Conservation (phyloP, 1,140 invertebrate species). For the Cheumatopsyche charites region DNA sequence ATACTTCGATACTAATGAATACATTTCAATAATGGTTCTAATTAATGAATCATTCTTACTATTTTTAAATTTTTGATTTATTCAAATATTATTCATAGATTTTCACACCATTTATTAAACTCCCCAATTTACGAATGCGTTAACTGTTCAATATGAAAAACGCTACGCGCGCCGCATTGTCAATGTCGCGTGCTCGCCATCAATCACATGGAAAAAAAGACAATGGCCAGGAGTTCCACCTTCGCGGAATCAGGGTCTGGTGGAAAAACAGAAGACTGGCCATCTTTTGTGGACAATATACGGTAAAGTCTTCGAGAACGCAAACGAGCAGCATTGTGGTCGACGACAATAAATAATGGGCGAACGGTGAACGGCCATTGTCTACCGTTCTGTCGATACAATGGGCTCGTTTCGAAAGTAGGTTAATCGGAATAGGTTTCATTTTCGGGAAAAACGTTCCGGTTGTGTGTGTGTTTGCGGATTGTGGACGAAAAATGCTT, state of each 20-base stretch:
- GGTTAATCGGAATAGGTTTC: slow-evolving; percentile 34
- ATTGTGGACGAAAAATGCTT: background rate
- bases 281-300: no score
- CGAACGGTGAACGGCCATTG: slow-evolving; percentile 22
- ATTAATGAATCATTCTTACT: no score
- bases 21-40: no score
- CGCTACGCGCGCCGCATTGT: slow-evolving; percentile 2
- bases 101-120: background rate
- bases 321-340: slow-evolving; percentile 28
- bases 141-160: background rate
- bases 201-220: slow-evolving; percentile 27
- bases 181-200: slow-evolving; percentile 33
- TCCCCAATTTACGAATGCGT: background rate
- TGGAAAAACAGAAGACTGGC: slow-evolving; percentile 9
- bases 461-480: background rate
- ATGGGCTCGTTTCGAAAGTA: slow-evolving; percentile 21
- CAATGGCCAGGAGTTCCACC: slow-evolving; percentile 18
- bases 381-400: slow-evolving; percentile 5
- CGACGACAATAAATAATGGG: background rate
- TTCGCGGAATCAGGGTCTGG: slow-evolving; percentile 14
- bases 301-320: background rate
- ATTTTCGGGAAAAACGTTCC: slow-evolving; percentile 12
- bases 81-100: no score
- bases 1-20: no score
- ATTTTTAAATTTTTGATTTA: no score